Evolutionary conservation across 2,113 vertebrate genomes (phyloP).

Genomic region (Laticauda laticaudata): DNA sequence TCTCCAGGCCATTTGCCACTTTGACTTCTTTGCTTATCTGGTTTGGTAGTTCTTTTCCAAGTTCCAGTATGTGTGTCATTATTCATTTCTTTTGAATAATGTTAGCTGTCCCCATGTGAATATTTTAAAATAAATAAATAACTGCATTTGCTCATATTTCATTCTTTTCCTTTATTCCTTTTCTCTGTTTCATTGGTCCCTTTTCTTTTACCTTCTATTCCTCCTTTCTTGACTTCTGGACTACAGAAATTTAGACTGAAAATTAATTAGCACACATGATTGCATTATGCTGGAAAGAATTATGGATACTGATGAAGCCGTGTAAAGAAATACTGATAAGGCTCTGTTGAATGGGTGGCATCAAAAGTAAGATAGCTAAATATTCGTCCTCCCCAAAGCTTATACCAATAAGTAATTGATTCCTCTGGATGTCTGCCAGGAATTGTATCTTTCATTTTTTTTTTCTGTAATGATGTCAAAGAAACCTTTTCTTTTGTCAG

Average conservation of each 20-base stretch:
- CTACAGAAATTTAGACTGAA: background rate
- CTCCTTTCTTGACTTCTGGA: background rate
- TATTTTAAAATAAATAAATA: background rate
- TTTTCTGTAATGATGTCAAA: constrained; percentile 9
- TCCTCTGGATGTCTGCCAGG: background rate
- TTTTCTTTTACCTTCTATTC: background rate
- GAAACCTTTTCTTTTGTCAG: background rate
- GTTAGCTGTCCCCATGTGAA: background rate
- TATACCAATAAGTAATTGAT: background rate
- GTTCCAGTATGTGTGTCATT: background rate
- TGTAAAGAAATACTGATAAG: background rate
- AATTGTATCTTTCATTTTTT: background rate
- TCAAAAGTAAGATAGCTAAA: background rate
- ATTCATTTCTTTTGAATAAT: background rate
- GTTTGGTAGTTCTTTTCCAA: background rate
- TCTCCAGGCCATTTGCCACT: background rate
- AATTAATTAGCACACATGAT: background rate
- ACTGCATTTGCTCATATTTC: background rate
- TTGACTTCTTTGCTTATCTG: background rate
- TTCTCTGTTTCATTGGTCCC: background rate
- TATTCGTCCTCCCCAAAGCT: background rate
- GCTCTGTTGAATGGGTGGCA: background rate
- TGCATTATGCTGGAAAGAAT: background rate
- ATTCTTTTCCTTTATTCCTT: no score
- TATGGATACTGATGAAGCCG: background rate